Percentiles rank a stretch among this genome's conserved stretches.
These are phyloP conservation scores for Carpatolechia fugitivella DNA, from an alignment of 2,888 invertebrate species.

Conservation along the genomic window DNA sequence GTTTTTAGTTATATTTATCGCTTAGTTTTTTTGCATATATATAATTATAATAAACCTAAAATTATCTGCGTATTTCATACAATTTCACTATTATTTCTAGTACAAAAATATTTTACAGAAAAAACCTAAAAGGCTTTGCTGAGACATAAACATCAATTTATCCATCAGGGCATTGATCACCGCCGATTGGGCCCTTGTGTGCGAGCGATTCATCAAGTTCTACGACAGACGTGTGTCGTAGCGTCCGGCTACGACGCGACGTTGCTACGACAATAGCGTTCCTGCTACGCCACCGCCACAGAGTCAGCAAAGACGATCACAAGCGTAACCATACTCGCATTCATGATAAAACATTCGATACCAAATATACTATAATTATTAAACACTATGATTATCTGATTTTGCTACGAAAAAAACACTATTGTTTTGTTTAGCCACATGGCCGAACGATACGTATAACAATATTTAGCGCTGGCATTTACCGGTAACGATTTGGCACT, in stretches of 20 bases:
- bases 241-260: constrained; percentile 38
- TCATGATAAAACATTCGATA: background rate
- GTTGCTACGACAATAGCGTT: constrained; percentile 44
- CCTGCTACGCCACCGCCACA: constrained; percentile 27
- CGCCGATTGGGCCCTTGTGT: background rate
- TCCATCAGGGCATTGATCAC: constrained; percentile 1
- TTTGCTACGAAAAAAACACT: no score
- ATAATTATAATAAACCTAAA: background rate
- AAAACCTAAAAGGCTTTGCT: background rate
- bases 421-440: no score
- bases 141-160: constrained; percentile 1
- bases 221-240: constrained; percentile 40
- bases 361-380: no score
- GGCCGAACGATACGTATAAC: no score
- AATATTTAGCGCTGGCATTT: no score
- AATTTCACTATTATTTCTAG: background rate
- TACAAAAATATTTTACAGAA: no score
- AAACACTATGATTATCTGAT: no score
- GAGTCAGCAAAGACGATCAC: constrained; percentile 55
- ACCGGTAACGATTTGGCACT: no score
- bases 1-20: no score
- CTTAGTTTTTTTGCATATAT: no score
- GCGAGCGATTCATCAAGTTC: constrained; percentile 53
- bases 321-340: constrained; percentile 27
- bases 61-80: background rate